A percentile compares a stretch with the other conserved stretches of the same genome.
Conservation (phyloP, 2,113 vertebrate species). For the Suricata suricatta region DNA sequence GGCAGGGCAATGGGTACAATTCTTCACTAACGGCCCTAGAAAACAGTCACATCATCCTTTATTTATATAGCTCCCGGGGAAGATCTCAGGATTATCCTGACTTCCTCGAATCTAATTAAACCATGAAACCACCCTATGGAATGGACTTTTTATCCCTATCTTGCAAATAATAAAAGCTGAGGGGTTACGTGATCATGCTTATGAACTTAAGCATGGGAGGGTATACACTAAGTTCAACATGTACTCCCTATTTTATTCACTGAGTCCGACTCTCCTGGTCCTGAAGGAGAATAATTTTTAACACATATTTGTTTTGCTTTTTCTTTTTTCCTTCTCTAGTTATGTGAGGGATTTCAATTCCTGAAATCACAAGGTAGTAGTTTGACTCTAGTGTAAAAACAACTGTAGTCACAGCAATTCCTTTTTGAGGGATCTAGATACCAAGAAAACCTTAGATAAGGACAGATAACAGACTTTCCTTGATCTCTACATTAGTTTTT, state of each 20-base stretch:
- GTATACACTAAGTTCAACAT: neutral
- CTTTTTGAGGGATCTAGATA: neutral
- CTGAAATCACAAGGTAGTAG: neutral
- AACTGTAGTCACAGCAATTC: neutral
- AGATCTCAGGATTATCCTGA: neutral
- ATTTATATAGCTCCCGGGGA: neutral
- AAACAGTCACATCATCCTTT: neutral
- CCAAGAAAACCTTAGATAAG: conserved; percentile 15
- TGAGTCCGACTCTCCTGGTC: neutral
- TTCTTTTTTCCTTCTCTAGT: neutral
- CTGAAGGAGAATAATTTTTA: neutral
- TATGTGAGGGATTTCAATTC: neutral
- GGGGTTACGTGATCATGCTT: neutral
- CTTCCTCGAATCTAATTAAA: conserved; percentile 29
- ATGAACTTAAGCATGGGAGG: neutral
- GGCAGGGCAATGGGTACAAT: neutral
- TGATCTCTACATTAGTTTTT: neutral
- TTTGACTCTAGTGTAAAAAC: neutral
- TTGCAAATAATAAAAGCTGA: conserved; percentile 1
- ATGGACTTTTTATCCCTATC: neutral
- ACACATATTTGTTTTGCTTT: neutral
- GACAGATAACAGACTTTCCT: conserved; percentile 30
- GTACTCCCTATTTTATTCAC: neutral
- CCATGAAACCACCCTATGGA: neutral
- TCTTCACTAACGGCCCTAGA: neutral